A percentile compares a stretch with the other conserved stretches of the same genome.
These are phyloP conservation scores for Sebastes wilsoni DNA, from an alignment of 2,797 vertebrate species.

Conservation along the genomic window DNA sequence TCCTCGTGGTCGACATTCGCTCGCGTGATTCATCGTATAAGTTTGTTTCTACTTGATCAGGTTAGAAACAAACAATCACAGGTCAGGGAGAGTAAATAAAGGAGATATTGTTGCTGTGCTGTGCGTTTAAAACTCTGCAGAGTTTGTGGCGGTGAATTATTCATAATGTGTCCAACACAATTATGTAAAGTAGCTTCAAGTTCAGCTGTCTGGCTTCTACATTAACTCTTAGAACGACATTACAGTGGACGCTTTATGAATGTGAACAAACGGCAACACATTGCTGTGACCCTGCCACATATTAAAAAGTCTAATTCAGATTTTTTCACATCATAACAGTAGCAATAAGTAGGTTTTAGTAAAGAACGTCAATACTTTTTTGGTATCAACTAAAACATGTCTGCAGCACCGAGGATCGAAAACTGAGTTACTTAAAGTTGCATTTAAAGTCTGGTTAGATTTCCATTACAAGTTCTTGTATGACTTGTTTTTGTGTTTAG, in stretches of 20 bases:
- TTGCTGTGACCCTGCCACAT: background rate
- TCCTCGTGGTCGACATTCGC: slow-evolving; percentile 18
- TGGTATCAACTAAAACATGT: background rate
- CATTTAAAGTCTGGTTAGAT: too few relatives aligned
- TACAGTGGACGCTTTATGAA: background rate
- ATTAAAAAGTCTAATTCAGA: slow-evolving; percentile 13
- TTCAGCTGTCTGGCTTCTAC: slow-evolving; percentile 15
- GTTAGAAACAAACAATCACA: slow-evolving; percentile 22
- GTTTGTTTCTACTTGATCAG: slow-evolving; percentile 28
- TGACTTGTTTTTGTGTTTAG: too few relatives aligned
- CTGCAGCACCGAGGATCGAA: background rate
- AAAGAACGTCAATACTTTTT: background rate
- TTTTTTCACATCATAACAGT: background rate
- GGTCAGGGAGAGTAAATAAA: slow-evolving; percentile 16
- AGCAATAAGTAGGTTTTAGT: background rate
- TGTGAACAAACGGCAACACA: background rate
- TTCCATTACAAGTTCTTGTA: too few relatives aligned
- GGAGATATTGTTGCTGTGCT: slow-evolving; percentile 14
- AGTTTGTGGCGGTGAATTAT: slow-evolving; percentile 34
- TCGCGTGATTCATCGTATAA: slow-evolving; percentile 15
- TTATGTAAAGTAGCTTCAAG: slow-evolving; percentile 51
- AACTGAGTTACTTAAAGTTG: background rate
- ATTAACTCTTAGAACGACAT: background rate
- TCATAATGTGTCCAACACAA: slow-evolving; percentile 37
- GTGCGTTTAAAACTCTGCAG: slow-evolving; percentile 2